Percentiles rank a stretch among this genome's conserved stretches.
Conservation (phyloP, 2,888 invertebrate species). For the Tenthredo distinguenda region DNA sequence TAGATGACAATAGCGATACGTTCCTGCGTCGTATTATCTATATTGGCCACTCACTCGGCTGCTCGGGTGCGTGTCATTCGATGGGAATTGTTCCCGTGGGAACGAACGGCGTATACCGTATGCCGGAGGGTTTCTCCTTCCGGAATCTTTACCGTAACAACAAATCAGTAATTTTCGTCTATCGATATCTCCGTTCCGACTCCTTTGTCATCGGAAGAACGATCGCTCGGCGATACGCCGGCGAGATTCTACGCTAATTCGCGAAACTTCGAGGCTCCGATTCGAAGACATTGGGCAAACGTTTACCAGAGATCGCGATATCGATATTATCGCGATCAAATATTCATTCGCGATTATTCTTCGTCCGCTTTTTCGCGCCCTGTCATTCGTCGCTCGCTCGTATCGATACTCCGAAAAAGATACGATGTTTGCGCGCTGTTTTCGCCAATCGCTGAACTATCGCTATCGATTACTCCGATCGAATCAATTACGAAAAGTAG, state of each 20-base stretch:
- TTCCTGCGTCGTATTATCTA: slow-evolving; percentile 65
- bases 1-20: slow-evolving; percentile 66
- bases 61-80: slow-evolving; percentile 37
- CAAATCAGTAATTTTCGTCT: slow-evolving; percentile 7
- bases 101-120: neutral
- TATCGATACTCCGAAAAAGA: neutral
- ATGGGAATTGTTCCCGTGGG: slow-evolving; percentile 17
- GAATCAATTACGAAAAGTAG: neutral
- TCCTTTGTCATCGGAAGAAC: neutral
- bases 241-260: neutral
- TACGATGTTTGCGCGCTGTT: neutral
- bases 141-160: slow-evolving; percentile 26
- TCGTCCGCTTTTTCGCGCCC: neutral
- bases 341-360: neutral
- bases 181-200: neutral
- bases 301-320: neutral
- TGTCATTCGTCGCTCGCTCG: neutral
- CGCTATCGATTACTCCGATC: neutral
- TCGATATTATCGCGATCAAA: neutral
- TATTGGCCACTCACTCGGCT: slow-evolving; percentile 54
- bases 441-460: neutral
- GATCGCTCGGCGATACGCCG: neutral
- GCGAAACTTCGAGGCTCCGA: neutral
- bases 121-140: slow-evolving; percentile 8
- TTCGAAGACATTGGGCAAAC: neutral